These are phyloP conservation scores for Drosophila sp. DNA, from an alignment of 1,140 invertebrate genomes.

Conservation along the genomic window DNA sequence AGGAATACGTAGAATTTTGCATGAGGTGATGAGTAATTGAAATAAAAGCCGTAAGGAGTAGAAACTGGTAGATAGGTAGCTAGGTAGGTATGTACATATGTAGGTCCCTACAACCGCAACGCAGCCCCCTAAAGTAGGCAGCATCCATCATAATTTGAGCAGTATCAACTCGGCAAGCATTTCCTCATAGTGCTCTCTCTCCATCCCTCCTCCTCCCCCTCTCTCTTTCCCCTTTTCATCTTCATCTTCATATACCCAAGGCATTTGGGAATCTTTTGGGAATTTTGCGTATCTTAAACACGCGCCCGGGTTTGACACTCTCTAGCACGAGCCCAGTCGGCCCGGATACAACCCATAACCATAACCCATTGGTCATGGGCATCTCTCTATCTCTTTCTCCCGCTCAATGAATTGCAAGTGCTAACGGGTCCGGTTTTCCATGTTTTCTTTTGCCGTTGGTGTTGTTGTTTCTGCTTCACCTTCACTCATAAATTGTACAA, in stretches of 20 bases:
- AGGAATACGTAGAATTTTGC: conserved; percentile 54
- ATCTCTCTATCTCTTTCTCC: background rate
- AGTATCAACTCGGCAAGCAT: conserved; percentile 26
- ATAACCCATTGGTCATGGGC: conserved; percentile 61
- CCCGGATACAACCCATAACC: conserved; percentile 22
- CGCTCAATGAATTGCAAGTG: conserved; percentile 54
- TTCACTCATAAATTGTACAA: conserved; percentile 82
- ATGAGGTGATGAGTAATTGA: conserved; percentile 69
- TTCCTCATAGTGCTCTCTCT: background rate
- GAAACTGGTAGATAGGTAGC: background rate
- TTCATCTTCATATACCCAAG: conserved; percentile 21
- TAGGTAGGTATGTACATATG: no score
- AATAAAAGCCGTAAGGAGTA: conserved; percentile 65
- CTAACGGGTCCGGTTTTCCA: conserved; percentile 17
- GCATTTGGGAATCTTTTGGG: conserved; percentile 67
- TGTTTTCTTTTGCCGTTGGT: conserved; percentile 25
- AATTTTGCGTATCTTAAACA: conserved; percentile 74
- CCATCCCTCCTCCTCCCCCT: no score
- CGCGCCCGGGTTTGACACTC: conserved; percentile 52
- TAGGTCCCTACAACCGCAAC: background rate
- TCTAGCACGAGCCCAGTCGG: conserved; percentile 10
- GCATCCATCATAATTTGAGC: conserved; percentile 46
- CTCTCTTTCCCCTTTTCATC: background rate
- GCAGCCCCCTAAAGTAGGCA: conserved; percentile 27
- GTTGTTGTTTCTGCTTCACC: conserved; percentile 58